Conservation (phyloP, 2,888 invertebrate genomes). For the Eilema sororculum region DNA sequence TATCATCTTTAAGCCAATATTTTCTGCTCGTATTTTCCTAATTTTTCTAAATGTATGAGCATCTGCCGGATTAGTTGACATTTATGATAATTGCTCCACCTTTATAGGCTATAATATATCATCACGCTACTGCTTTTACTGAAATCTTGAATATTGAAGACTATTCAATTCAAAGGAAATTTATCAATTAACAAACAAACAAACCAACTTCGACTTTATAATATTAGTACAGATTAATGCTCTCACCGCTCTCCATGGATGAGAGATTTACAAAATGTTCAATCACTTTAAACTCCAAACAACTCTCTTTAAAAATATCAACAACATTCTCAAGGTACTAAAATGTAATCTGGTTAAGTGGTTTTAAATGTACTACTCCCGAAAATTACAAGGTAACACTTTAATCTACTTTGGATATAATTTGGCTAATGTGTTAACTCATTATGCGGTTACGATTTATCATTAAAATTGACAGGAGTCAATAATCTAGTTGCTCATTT, state of each 20-base stretch:
- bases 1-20: too few relatives aligned
- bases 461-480: constrained; percentile 8
- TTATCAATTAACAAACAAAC: too few relatives aligned
- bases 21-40: too few relatives aligned
- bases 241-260: background rate
- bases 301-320: constrained; percentile 6
- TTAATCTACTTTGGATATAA: constrained; percentile 12
- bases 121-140: too few relatives aligned
- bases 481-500: background rate
- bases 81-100: too few relatives aligned
- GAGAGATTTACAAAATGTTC: background rate
- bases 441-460: constrained; percentile 7
- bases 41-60: too few relatives aligned
- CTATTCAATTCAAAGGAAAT: too few relatives aligned
- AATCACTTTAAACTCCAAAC: background rate
- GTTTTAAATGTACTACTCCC: constrained; percentile 11
- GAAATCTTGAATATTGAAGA: too few relatives aligned
- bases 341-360: constrained; percentile 16
- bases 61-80: too few relatives aligned
- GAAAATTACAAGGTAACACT: constrained; percentile 9
- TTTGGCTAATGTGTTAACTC: constrained; percentile 15
- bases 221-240: background rate
- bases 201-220: background rate
- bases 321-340: constrained; percentile 5
- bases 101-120: too few relatives aligned